Conservation (phyloP, 2,113 vertebrate genomes). For the Sinocyclocheilus maitianheensis region DNA sequence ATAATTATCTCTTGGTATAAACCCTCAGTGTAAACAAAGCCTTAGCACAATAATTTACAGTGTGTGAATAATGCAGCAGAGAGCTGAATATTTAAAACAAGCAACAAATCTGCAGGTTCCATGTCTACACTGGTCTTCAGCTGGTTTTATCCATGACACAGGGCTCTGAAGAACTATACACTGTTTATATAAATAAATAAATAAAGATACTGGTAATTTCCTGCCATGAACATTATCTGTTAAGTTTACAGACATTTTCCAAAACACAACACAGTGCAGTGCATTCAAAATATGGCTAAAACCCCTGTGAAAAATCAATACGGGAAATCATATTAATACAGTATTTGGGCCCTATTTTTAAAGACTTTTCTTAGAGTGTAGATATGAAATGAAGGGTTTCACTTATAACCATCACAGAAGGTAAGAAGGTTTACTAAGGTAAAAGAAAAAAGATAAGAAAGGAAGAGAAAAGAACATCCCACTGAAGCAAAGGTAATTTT, state of each 20-base stretch:
- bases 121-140: background rate
- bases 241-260: background rate
- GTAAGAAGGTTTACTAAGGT: background rate
- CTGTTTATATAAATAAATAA: background rate
- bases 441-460: conserved; percentile 17
- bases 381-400: background rate
- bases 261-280: background rate
- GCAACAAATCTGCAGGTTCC: background rate
- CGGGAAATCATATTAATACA: background rate
- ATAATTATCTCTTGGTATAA: conserved; percentile 15
- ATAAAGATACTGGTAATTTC: background rate
- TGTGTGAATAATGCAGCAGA: conserved; percentile 18
- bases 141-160: background rate
- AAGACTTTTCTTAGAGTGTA: background rate
- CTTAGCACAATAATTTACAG: conserved; percentile 2
- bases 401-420: background rate
- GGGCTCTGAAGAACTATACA: background rate
- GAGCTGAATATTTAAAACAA: background rate
- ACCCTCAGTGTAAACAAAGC: conserved; percentile 1
- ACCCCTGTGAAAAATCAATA: background rate
- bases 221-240: background rate
- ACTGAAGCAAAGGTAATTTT: conserved; percentile 27
- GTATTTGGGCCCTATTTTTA: background rate
- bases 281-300: background rate
- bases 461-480: conserved; percentile 8